Evolutionary conservation across 37 sponge, comb jelly and placozoan genomes (phyloP).

Genomic region (Lycopodina hypogea): DNA sequence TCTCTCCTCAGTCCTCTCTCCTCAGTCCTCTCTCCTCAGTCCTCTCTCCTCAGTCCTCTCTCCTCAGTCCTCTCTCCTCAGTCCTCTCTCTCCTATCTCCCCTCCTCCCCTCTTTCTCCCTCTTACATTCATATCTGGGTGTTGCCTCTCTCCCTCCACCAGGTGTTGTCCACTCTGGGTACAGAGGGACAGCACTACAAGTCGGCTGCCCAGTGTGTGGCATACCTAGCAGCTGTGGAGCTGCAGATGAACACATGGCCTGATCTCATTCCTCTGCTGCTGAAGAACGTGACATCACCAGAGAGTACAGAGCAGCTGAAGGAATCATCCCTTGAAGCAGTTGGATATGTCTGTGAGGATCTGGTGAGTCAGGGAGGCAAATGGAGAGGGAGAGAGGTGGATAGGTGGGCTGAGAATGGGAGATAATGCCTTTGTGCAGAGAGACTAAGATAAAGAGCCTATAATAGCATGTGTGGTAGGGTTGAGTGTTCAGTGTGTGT

Average conservation of each 20-base stretch:
- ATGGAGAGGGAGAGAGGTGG: background rate
- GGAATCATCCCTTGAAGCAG: slow-evolving; percentile 92
- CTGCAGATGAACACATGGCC: slow-evolving; percentile 81
- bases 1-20: no score
- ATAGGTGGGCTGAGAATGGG: background rate
- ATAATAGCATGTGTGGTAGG: no score
- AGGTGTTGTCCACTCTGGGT: slow-evolving; percentile 87
- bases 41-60: no score
- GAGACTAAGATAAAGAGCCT: no score
- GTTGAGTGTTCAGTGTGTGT: no score
- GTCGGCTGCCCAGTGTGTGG: slow-evolving; percentile 93
- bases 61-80: no score
- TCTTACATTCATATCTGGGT: no score
- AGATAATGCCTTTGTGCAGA: no score
- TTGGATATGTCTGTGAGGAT: slow-evolving; percentile 92
- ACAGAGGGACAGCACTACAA: slow-evolving; percentile 81
- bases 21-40: no score
- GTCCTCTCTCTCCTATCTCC: no score
- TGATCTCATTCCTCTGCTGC: slow-evolving; percentile 62
- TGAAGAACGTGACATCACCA: slow-evolving; percentile 36
- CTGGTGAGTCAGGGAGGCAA: slow-evolving; percentile 64
- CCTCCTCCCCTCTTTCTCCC: no score
- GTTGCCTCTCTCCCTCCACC: background rate
- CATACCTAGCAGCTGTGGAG: slow-evolving; percentile 89
- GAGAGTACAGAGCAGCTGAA: slow-evolving; percentile 65